phyloP scores from a whole-genome alignment of 2,113 vertebrate genomes.

The Scophthalmus maximus region DNA sequence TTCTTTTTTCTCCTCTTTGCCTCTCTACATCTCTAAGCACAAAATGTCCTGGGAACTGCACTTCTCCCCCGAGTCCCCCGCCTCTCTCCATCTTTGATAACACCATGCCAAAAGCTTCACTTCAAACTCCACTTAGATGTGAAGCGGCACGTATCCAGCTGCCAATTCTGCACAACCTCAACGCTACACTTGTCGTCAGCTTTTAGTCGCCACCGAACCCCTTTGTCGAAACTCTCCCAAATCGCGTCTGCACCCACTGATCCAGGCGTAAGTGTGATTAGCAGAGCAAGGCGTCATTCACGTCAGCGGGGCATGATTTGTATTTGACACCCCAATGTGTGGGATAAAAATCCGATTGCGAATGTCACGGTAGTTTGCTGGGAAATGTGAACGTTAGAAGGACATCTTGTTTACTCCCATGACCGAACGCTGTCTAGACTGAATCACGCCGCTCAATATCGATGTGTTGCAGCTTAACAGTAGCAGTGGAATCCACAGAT shows the following conservation, averaged over 20 bases:
- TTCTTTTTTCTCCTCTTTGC: slow-evolving; percentile 8
- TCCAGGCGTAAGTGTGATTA: slow-evolving; percentile 19
- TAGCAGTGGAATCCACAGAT: slow-evolving; percentile 1
- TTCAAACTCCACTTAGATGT: slow-evolving; percentile 34
- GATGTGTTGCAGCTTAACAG: not conserved
- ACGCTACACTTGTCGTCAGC: not conserved
- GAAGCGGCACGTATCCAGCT: slow-evolving; percentile 14
- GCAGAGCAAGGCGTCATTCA: slow-evolving; percentile 7
- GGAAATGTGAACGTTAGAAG: slow-evolving; percentile 26
- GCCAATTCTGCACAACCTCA: not conserved
- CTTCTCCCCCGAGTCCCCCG: slow-evolving; percentile 45
- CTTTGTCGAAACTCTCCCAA: slow-evolving; percentile 14
- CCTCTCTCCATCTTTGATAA: slow-evolving; percentile 28
- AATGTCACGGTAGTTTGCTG: slow-evolving; percentile 9
- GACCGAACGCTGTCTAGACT: slow-evolving; percentile 52
- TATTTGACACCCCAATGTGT: slow-evolving; percentile 10
- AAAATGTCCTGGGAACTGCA: slow-evolving; percentile 74
- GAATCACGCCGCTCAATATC: not conserved
- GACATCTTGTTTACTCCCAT: slow-evolving; percentile 29
- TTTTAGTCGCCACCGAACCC: slow-evolving; percentile 1
- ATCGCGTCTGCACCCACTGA: slow-evolving; percentile 12
- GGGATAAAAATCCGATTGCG: slow-evolving; percentile 13
- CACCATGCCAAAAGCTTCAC: slow-evolving; percentile 47
- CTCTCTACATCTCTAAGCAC: slow-evolving; percentile 41
- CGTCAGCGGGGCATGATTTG: slow-evolving; percentile 1